A percentile compares a stretch with the other conserved stretches of the same genome.
Evolutionary conservation across 2,113 vertebrate species (phyloP).

Genomic region (Lamprologus tigripictilis): DNA sequence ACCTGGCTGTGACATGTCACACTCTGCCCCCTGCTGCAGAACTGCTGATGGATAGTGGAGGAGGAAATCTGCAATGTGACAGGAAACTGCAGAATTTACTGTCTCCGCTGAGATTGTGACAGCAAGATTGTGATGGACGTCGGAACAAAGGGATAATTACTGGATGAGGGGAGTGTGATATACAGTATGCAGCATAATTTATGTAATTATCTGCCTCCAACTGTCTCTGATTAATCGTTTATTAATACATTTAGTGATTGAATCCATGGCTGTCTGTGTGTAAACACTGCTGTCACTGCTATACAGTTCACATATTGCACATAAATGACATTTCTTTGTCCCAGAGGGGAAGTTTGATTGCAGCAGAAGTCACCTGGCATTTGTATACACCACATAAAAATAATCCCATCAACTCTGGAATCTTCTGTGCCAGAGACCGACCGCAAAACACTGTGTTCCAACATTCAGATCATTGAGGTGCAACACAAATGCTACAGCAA

Average conservation of each 20-base stretch:
- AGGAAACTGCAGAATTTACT: not conserved
- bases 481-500: not conserved
- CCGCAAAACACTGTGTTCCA: not conserved
- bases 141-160: not conserved
- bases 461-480: not conserved
- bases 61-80: not conserved
- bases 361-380: not conserved
- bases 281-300: not conserved
- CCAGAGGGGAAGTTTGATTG: not conserved
- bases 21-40: not conserved
- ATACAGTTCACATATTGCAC: not conserved
- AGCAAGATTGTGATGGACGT: not conserved
- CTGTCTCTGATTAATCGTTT: not conserved
- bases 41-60: not conserved
- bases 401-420: not conserved
- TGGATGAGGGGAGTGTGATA: not conserved
- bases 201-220: not conserved
- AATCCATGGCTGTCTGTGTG: not conserved
- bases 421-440: not conserved
- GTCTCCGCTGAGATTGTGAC: not conserved
- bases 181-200: not conserved
- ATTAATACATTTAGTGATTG: not conserved
- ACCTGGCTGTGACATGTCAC: not conserved
- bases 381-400: not conserved
- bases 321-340: not conserved